These are phyloP conservation scores for Morinoia aosen DNA, from an alignment of 2,888 invertebrate species.

Conservation along the genomic window DNA sequence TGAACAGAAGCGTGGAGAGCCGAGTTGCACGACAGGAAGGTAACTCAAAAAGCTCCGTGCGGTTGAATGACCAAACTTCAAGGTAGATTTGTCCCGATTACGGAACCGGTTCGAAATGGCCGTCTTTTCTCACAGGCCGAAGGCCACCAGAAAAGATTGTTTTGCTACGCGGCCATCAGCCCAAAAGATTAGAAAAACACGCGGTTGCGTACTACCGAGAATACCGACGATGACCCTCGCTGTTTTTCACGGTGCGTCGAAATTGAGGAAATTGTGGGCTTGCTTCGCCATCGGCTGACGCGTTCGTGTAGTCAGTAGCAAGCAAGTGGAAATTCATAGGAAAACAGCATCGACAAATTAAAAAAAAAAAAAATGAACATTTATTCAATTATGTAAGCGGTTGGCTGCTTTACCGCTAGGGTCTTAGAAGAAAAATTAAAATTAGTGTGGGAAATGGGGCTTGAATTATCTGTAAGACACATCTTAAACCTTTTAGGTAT, in stretches of 20 bases:
- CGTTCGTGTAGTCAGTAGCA: not conserved
- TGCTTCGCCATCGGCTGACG: not conserved
- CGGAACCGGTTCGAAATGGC: not conserved
- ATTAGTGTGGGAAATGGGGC: not conserved
- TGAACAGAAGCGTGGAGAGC: not conserved
- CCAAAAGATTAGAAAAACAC: constrained; percentile 38
- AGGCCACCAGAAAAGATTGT: constrained; percentile 10
- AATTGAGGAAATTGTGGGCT: constrained; percentile 26
- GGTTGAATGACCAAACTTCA: constrained; percentile 21
- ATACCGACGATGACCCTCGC: constrained; percentile 12
- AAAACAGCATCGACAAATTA: not conserved
- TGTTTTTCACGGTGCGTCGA: not conserved
- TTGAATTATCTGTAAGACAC: no score
- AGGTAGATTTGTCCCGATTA: constrained; percentile 42
- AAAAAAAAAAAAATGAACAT: not conserved
- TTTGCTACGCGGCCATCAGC: not conserved
- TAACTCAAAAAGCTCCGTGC: not conserved
- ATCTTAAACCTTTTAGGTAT: no score
- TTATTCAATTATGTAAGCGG: not conserved
- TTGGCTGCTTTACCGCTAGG: not conserved
- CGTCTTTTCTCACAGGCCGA: not conserved
- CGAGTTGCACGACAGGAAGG: not conserved
- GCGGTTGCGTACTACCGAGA: not conserved
- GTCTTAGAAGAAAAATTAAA: not conserved
- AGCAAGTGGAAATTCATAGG: not conserved